Evolutionary conservation across 2,113 vertebrate genomes (phyloP), one percentile per base, ranked within the genome.

Genomic region (Bothrops jararaca): DNA sequence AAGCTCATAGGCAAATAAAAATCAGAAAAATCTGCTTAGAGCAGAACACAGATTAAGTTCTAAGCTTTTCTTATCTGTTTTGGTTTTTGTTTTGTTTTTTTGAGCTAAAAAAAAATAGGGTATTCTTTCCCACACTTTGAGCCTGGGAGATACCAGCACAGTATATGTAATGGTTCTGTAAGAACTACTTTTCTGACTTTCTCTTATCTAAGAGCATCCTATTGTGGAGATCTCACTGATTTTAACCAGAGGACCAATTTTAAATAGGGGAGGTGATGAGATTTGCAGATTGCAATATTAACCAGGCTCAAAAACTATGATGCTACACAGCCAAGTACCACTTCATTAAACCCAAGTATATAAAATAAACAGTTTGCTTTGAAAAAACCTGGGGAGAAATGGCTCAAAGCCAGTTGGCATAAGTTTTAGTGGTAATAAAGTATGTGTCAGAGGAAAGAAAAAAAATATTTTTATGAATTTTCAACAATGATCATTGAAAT

Each of bases 381-480:
- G 92, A 94, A 95, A 95, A 53, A 95, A 57, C 94, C 94, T 94
- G 89, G 92, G 90, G n/a, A 15, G 48, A 91, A 8, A n/a, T 95
- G 95, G 91, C 94, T 52, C 29, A 88, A 88, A 95, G 93, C 93
- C 95, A 96, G 56, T 52, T 95, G 96, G 93, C 92, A 94, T 93
- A 93, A 13, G 23, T 13, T 92, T 69, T 60, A 94, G 64, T 6
- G 39, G 69, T 15, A 8, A n/a, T 92, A 87, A 95, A 95, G 89
- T 0, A 0, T 88, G 91, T 94, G 95, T 93, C 92, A 94, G 53
- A 95, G 94, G 92, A 93, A 95, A 86, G 42, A 60, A 69, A 92
- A 95, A 95, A 22, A n/a, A n/a, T 39, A 93, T 88, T 95, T 95
- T 95, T 93, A 96, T 94, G 92, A 96, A 94, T 0, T 95, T 94